These are phyloP conservation scores for Ariopsis seemanni DNA, from an alignment of 2,113 vertebrate genomes.

Conservation along the genomic window DNA sequence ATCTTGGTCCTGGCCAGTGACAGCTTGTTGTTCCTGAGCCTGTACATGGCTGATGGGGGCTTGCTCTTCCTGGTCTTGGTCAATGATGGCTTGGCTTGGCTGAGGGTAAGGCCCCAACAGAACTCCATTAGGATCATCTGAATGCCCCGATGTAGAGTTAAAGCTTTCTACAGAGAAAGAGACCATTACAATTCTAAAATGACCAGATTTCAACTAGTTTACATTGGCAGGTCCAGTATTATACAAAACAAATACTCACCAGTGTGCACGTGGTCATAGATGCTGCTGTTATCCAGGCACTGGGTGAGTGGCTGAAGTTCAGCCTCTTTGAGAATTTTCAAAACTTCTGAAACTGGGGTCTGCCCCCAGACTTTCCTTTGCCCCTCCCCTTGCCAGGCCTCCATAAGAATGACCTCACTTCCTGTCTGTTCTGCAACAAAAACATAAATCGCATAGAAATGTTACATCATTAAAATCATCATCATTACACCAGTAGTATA, in stretches of 20 bases:
- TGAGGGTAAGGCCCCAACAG: conserved; percentile 24
- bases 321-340: conserved; percentile 84
- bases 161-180: conserved; percentile 55
- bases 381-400: conserved; percentile 70
- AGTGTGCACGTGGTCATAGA: conserved; percentile 38
- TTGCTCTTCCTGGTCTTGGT: neutral
- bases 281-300: conserved; percentile 69
- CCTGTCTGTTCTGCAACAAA: conserved; percentile 73
- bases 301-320: conserved; percentile 85
- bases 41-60: neutral
- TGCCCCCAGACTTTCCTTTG: conserved; percentile 83
- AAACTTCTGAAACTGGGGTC: conserved; percentile 79
- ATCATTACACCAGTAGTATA: neutral
- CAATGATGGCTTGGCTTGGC: neutral
- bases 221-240: neutral
- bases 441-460: neutral
- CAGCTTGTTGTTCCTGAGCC: neutral
- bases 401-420: conserved; percentile 81
- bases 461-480: neutral
- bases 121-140: conserved; percentile 36
- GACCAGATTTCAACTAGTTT: neutral
- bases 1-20: neutral
- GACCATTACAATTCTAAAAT: neutral
- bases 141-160: conserved; percentile 29
- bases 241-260: conserved; percentile 42